A percentile compares a stretch with the other conserved stretches of the same genome.
Conservation (phyloP, 2,888 invertebrate species). For the Melinopterus prodromus region DNA sequence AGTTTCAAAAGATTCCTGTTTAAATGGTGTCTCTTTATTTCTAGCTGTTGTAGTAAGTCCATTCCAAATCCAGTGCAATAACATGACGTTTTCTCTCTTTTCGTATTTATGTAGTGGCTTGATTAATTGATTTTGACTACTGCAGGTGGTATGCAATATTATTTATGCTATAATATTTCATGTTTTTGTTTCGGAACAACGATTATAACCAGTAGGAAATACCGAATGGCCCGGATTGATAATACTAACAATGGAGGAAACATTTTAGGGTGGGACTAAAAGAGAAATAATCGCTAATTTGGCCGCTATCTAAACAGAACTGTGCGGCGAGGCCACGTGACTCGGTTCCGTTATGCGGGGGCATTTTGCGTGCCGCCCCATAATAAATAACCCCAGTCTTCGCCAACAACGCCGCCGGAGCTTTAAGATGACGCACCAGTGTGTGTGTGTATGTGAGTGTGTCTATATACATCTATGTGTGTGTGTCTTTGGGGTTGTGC, state of each 20-base stretch:
- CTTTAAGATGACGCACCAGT: conserved; percentile 19
- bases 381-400: conserved; percentile 31
- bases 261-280: not conserved
- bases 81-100: no score
- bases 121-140: no score
- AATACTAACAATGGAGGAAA: not conserved
- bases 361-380: conserved; percentile 30
- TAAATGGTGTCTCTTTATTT: no score
- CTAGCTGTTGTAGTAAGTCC: no score
- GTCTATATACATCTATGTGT: not conserved
- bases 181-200: no score
- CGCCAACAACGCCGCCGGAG: not conserved
- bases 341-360: conserved; percentile 42
- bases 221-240: not conserved
- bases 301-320: conserved; percentile 40
- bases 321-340: conserved; percentile 41
- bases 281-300: conserved; percentile 33
- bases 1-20: no score
- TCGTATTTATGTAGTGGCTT: no score
- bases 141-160: no score
- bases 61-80: no score
- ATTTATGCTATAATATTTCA: no score
- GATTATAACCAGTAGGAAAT: no score
- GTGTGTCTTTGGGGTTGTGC: not conserved
- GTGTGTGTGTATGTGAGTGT: not conserved